Base-by-base conservation (phyloP, 2,113 vertebrate species). In the Psettodes erumei region DNA sequence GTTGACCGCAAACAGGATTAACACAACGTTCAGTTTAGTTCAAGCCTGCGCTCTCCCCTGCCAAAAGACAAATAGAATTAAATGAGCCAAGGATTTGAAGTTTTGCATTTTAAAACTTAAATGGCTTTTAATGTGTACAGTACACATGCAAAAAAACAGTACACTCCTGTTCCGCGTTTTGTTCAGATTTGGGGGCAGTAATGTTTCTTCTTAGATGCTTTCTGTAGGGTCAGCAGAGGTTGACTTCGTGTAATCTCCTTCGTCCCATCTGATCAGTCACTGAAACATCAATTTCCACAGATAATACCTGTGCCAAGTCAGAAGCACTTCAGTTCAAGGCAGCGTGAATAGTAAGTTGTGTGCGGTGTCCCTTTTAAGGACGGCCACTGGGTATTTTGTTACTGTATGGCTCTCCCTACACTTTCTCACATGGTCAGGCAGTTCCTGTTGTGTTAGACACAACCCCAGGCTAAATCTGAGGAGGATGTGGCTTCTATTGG, bases 1-100 rank as follows among this genome's bases (percentile, higher is more conserved):
- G 50, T 53, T 25, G 60, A 32, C 45, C 23, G 18, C 55, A 54
- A 70, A 63, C 32, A 45, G 37, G 18, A 30, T 11, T n/a, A 56
- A 56, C 43, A 68, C 33, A 61, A 32, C 62, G 65, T 59, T 72
- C 50, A 53, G 27, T 66, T 71, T 32, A 55, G 61, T 32, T 77
- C 30, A 23, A 51, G 58, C 9, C 40, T 47, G 40, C 5, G 6
- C 4, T 65, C n/a, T 33, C 21, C 33, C 58, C 79, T 79, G 74
- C 58, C 38, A 72, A 59, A 55, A 54, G 28, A 63, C 35, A 40
- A 28, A 59, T 30, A n/a, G 11, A 7, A 32, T 68, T 35, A 12
- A 48, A 32, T 33, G 40, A 82, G 40, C 28, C 4, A 35, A 2
- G 6, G 1, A 11, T 42, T 55, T 47, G 9, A 0, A 27, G 30